Percentiles rank a stretch among this genome's conserved stretches.
phyloP scores from a whole-genome alignment of 92 coral and sea anemone genomes.

The Meandrina meandrites region DNA sequence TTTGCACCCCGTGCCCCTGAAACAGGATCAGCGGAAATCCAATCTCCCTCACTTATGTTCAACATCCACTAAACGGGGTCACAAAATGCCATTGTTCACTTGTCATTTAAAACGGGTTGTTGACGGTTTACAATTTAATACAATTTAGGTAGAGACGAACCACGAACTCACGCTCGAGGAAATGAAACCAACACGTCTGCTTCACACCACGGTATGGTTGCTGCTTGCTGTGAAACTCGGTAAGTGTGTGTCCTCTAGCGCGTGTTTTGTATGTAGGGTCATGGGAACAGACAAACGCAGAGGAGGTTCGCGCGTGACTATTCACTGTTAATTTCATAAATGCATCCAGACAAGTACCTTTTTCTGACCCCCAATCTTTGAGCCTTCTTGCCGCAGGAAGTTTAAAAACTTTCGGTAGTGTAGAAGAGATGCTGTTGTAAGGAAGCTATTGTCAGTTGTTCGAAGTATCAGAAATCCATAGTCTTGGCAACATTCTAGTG shows the following conservation, averaged over 20 bases:
- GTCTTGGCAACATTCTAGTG: not conserved
- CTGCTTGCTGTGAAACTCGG: conserved; percentile 18
- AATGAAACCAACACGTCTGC: conserved; percentile 24
- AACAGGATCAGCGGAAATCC: conserved; percentile 23
- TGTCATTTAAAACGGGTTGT: conserved; percentile 41
- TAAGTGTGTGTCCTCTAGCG: not conserved
- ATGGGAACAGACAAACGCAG: not conserved
- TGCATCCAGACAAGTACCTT: not conserved
- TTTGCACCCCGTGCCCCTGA: too few relatives aligned
- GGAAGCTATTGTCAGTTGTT: not conserved
- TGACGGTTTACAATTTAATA: conserved; percentile 42
- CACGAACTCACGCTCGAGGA: conserved; percentile 7
- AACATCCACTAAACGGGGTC: conserved; percentile 41
- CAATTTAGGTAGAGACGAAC: conserved; percentile 42
- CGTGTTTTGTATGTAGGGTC: not conserved
- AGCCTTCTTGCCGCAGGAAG: not conserved
- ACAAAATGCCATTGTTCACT: conserved; percentile 11
- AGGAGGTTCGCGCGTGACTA: not conserved
- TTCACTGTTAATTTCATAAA: not conserved
- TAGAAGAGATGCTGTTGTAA: not conserved
- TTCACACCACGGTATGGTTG: not conserved
- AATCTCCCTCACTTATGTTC: conserved; percentile 28
- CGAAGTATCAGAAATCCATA: not conserved
- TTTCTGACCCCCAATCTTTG: not conserved
- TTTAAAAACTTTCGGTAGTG: not conserved